These are phyloP conservation scores for Nilaparvata lugens DNA, from an alignment of 1,140 invertebrate genomes.

Conservation along the genomic window DNA sequence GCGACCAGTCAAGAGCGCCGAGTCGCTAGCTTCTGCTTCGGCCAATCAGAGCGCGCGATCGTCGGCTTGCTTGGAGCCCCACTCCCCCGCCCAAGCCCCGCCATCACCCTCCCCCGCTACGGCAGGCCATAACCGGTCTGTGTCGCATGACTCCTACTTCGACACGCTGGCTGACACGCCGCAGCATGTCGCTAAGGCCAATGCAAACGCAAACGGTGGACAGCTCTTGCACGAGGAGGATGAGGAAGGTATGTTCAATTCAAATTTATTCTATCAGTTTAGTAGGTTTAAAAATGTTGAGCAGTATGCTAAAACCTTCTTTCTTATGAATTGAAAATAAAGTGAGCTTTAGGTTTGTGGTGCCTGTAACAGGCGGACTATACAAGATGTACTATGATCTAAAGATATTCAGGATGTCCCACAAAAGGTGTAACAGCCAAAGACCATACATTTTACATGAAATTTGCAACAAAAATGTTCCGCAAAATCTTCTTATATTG, in stretches of 20 bases:
- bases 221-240: conserved; percentile 14
- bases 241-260: conserved; percentile 23
- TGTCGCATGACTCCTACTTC: conserved; percentile 90
- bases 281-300: too few species aligned
- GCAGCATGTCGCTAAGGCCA: conserved; percentile 10
- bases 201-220: conserved; percentile 12
- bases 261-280: too few species aligned
- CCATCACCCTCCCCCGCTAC: conserved; percentile 15
- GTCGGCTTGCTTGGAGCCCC: conserved; percentile 8
- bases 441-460: too few species aligned
- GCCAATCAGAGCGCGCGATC: conserved; percentile 22
- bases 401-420: too few species aligned
- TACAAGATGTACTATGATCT: too few species aligned
- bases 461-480: too few species aligned
- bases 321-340: too few species aligned
- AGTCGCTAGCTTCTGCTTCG: conserved; percentile 45
- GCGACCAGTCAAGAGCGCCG: conserved; percentile 58
- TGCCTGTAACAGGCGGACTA: too few species aligned
- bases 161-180: conserved; percentile 50
- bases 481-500: too few species aligned
- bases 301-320: too few species aligned
- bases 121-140: conserved; percentile 45
- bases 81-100: conserved; percentile 12
- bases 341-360: too few species aligned
- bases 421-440: too few species aligned